Conservation (phyloP, 2,888 invertebrate genomes). For the Megastigmus dorsalis region DNA sequence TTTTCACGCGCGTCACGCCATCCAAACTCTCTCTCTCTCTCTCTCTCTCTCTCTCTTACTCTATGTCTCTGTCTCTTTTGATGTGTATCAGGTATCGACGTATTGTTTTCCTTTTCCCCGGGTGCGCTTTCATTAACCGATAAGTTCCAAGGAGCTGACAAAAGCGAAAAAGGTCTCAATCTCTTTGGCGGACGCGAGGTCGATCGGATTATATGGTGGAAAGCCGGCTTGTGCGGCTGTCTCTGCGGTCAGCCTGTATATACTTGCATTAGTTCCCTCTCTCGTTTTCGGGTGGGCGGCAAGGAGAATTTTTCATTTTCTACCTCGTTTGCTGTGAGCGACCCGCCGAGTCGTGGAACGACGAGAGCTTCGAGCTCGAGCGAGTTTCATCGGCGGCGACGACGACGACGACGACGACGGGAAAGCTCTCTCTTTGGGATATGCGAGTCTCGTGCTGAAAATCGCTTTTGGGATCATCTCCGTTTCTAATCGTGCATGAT, state of each 20-base stretch:
- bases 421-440: not conserved
- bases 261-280: too few species aligned
- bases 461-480: slow-evolving; percentile 40
- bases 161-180: slow-evolving; percentile 4
- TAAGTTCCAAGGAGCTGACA: slow-evolving; percentile 30
- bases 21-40: too few species aligned
- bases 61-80: too few species aligned
- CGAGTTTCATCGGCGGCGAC: not conserved
- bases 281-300: not conserved
- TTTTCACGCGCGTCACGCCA: slow-evolving; percentile 6
- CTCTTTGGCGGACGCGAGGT: slow-evolving; percentile 25
- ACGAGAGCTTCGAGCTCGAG: too few species aligned
- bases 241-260: slow-evolving; percentile 17
- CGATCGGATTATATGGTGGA: slow-evolving; percentile 47
- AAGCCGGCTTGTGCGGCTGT: not conserved
- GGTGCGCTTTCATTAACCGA: slow-evolving; percentile 43
- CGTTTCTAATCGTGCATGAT: slow-evolving; percentile 26
- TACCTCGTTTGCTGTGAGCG: slow-evolving; percentile 39
- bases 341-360: too few species aligned
- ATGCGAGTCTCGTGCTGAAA: slow-evolving; percentile 10
- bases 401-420: not conserved
- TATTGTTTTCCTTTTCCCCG: slow-evolving; percentile 24
- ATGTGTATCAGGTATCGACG: not conserved
- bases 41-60: too few species aligned
- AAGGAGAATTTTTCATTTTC: slow-evolving; percentile 51